These are phyloP conservation scores for Hypomecis punctinalis DNA, from an alignment of 2,888 invertebrate genomes.

Conservation along the genomic window DNA sequence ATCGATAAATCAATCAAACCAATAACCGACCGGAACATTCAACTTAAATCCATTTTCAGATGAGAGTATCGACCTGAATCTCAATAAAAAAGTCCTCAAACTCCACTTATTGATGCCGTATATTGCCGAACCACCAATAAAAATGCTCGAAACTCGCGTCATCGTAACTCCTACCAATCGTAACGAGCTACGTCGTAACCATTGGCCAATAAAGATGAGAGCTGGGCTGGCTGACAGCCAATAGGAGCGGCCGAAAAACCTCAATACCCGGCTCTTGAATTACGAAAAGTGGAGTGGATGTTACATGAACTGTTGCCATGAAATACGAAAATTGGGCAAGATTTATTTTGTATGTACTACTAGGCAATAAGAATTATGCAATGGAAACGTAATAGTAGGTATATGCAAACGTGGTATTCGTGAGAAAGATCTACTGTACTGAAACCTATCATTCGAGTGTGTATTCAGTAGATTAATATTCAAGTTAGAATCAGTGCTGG, in stretches of 20 bases:
- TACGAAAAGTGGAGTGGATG: conserved; percentile 11
- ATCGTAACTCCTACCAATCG: conserved; percentile 27
- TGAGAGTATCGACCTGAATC: neutral
- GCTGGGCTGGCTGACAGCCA: conserved; percentile 55
- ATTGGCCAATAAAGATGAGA: conserved; percentile 45
- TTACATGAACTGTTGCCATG: neutral
- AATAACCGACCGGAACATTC: too few species aligned
- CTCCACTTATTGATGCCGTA: conserved; percentile 22
- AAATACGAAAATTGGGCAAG: neutral
- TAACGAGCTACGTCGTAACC: conserved; percentile 23
- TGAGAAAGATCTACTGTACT: too few species aligned
- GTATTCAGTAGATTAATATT: too few species aligned
- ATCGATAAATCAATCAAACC: too few species aligned
- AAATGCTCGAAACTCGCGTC: conserved; percentile 12
- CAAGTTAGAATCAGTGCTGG: too few species aligned
- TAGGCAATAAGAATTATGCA: too few species aligned
- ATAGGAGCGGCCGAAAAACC: conserved; percentile 35
- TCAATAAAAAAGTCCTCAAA: conserved; percentile 16
- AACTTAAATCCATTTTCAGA: too few species aligned
- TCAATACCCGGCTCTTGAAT: conserved; percentile 17
- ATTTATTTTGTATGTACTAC: neutral
- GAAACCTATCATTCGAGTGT: too few species aligned
- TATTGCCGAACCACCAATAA: conserved; percentile 31
- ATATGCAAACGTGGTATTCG: too few species aligned
- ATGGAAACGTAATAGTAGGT: too few species aligned